Percentiles rank a stretch among this genome's conserved stretches.
phyloP scores from a whole-genome alignment of 2,113 vertebrate genomes.

The Psophia crepitans region DNA sequence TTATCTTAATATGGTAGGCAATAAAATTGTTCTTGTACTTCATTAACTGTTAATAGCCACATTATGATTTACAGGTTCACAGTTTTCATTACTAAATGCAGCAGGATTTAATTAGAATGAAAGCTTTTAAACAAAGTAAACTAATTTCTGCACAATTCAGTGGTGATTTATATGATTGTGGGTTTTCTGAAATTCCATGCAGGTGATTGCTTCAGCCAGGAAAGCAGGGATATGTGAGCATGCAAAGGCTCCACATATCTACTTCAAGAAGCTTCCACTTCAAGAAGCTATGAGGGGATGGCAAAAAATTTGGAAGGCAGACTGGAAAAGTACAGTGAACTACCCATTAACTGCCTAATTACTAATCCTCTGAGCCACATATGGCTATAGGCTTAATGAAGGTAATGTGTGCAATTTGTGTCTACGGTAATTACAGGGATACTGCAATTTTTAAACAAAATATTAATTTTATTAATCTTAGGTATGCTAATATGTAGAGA shows the following conservation, averaged over 20 bases:
- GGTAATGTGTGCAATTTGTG: neutral
- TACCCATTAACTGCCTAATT: neutral
- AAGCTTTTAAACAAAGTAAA: neutral
- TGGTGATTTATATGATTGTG: neutral
- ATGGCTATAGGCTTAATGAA: neutral
- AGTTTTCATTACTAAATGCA: neutral
- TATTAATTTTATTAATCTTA: conserved; percentile 8
- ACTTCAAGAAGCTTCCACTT: neutral
- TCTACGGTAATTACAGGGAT: neutral
- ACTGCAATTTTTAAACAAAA: neutral
- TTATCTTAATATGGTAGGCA: neutral
- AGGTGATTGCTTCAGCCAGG: neutral
- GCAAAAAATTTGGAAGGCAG: neutral
- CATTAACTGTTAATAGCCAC: neutral
- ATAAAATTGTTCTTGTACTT: neutral
- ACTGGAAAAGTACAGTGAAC: neutral
- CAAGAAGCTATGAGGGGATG: neutral
- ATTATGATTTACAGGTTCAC: neutral
- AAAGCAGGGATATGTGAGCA: neutral
- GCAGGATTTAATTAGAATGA: neutral
- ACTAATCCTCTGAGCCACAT: neutral
- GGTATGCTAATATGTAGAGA: neutral
- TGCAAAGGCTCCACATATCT: neutral
- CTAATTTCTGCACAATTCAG: neutral
- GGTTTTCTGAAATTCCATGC: neutral